Conservation (phyloP, 2,888 invertebrate species). For the Drosophila stalkeri region DNA sequence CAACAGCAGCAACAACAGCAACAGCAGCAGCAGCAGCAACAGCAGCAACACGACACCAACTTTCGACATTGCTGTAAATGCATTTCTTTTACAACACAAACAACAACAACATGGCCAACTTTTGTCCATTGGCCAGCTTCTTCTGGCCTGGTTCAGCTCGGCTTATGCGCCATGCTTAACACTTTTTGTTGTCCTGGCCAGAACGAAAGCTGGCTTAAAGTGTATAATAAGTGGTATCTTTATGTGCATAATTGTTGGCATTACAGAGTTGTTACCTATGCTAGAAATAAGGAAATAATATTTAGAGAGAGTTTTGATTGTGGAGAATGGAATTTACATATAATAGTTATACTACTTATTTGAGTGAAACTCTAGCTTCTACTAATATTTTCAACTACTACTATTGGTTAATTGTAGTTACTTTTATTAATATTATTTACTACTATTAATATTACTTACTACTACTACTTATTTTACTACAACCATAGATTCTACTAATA, state of each 20-base stretch:
- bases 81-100: slow-evolving; percentile 41
- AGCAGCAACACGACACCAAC: slow-evolving; percentile 35
- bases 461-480: not conserved
- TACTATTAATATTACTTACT: not conserved
- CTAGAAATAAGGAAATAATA: not conserved
- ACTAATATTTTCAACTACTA: not conserved
- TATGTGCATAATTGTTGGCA: slow-evolving; percentile 23
- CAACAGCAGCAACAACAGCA: slow-evolving; percentile 14
- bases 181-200: slow-evolving; percentile 53
- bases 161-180: slow-evolving; percentile 67
- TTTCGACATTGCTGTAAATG: slow-evolving; percentile 48
- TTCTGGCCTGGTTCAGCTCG: slow-evolving; percentile 27
- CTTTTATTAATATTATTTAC: not conserved
- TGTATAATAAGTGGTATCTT: slow-evolving; percentile 59
- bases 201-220: slow-evolving; percentile 59
- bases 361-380: not conserved
- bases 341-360: no score
- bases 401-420: not conserved
- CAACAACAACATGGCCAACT: slow-evolving; percentile 44
- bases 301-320: no score
- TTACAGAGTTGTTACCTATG: not conserved
- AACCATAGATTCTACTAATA: not conserved
- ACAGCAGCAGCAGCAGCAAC: slow-evolving; percentile 5
- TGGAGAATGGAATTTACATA: no score
- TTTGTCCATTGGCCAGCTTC: slow-evolving; percentile 32